Conservation (phyloP, 2,888 invertebrate genomes). For the Drosophila pegasa region DNA sequence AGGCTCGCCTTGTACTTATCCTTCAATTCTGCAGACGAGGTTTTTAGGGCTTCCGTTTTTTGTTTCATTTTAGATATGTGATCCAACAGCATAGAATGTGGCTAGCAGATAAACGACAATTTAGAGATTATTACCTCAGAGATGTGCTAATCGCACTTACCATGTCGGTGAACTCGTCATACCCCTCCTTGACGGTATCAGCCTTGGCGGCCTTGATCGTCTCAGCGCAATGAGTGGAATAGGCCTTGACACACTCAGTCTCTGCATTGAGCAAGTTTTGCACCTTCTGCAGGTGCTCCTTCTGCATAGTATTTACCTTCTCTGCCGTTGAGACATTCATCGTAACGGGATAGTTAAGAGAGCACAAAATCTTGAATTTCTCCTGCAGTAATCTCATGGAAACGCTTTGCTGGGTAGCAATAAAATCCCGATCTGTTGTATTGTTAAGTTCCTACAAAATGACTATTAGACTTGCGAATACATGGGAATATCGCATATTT, state of each 20-base stretch:
- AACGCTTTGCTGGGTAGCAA: not conserved
- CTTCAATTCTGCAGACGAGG: not conserved
- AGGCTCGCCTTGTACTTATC: not conserved
- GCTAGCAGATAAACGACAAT: constrained; percentile 2
- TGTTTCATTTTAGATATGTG: not conserved
- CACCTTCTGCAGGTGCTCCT: constrained; percentile 9
- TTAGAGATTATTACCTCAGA: not conserved
- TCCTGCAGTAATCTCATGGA: not conserved
- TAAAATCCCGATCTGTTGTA: not conserved
- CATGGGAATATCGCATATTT: not conserved
- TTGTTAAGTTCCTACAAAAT: constrained; percentile 13
- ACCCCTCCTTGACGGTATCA: not conserved
- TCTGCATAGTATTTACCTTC: not conserved
- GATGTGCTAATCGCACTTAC: constrained; percentile 5
- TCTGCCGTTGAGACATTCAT: not conserved
- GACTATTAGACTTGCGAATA: not conserved
- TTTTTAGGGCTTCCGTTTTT: not conserved
- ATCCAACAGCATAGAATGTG: not conserved
- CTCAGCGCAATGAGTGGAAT: constrained; percentile 24
- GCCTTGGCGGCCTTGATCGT: not conserved
- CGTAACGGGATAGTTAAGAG: not conserved
- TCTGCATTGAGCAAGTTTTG: not conserved
- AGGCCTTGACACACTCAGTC: not conserved
- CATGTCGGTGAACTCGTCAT: constrained; percentile 39
- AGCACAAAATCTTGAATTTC: constrained; percentile 18